Base-by-base conservation (phyloP, 2,113 vertebrate species). In the Halichoerus grypus region DNA sequence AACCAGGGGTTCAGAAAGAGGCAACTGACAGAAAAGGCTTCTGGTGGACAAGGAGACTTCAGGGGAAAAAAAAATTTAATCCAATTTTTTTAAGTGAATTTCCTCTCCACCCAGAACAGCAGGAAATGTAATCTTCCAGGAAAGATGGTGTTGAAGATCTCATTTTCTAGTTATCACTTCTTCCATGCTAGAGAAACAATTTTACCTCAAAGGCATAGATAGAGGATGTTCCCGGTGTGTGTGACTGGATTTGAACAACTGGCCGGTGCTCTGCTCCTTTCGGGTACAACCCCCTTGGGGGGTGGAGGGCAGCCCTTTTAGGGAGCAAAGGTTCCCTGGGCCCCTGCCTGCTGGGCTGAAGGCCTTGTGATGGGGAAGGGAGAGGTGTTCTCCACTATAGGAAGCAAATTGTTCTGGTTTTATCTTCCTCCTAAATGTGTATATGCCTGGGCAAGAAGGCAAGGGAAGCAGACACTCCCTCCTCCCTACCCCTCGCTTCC, bases 1-100 rank as follows among this genome's bases (percentile, higher is more conserved):
- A 57, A 57, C 80, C 94, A 87, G 81, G 76, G 2, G 22, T 85
- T 96, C 49, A 46, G 51, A 74, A 67, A 91, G 81, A 84, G 71
- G 88, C 39, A 79, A 92, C 65, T 3, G 82, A 55, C 16, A 28
- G 36, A 57, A 82, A 46, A 93, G 26, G 42, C 76, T 94, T 94
- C 95, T 95, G 95, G 93, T 65, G 67, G 88, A 82, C 31, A 85
- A 94, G 83, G 87, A 88, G 92, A 89, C 85, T 94, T 88, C 49
- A 22, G 83, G 1, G 4, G 4, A 22, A 61, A 90, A 84, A 90
- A 69, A 95, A 59, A 49, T 36, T 13, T 83, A 97, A 97, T 97
- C 59, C 53, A 92, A 95, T 97, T 98, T 92, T 55, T 86, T 51
- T 94, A 95, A 97, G 91, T 97, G 97, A 93, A 95, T 97, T 98